Conservation (phyloP, 2,113 vertebrate genomes). For the Urocolius indicus region DNA sequence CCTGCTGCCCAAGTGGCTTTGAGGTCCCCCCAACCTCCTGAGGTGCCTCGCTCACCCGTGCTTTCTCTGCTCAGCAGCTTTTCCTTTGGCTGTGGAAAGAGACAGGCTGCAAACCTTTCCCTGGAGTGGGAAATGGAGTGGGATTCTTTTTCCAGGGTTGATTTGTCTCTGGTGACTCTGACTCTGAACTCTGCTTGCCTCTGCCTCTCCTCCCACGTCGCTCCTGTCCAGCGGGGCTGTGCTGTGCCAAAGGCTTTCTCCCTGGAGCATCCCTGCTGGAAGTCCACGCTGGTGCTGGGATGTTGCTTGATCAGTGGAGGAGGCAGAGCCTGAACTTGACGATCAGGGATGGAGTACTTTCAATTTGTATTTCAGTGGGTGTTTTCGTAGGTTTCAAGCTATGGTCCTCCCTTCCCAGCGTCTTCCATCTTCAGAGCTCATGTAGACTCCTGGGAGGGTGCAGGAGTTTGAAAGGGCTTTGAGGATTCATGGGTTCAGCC, state of each 20-base stretch:
- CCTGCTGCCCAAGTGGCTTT: not conserved
- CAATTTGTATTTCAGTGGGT: not conserved
- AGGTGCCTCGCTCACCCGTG: not conserved
- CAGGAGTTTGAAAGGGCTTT: constrained; percentile 36
- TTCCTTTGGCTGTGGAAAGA: not conserved
- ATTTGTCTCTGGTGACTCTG: constrained; percentile 27
- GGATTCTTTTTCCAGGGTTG: constrained; percentile 3
- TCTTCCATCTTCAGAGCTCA: constrained; percentile 13
- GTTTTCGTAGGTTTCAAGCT: not conserved
- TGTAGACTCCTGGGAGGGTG: not conserved
- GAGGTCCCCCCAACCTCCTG: not conserved
- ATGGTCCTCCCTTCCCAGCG: not conserved
- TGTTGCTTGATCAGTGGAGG: constrained; percentile 1
- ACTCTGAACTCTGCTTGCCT: constrained; percentile 45
- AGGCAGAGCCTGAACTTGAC: constrained; percentile 1
- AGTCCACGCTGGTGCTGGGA: not conserved
- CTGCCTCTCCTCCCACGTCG: not conserved
- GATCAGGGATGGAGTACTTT: not conserved
- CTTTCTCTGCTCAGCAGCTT: not conserved
- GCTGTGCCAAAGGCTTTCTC: constrained; percentile 15
- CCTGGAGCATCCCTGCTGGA: constrained; percentile 53
- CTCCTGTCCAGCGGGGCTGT: not conserved
- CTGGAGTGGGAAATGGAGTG: not conserved
- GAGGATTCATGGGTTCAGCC: constrained; percentile 26
- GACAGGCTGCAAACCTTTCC: not conserved